phyloP scores from a whole-genome alignment of 1,140 invertebrate genomes.

The Caenorhabditis elegans region WBcel235 BX284604.4:15471001-15471500 shows the following conservation, averaged over 20 bases:
- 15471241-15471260: neutral
- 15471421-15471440: neutral
- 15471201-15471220: neutral
- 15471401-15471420: neutral
- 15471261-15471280: neutral
- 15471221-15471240: neutral
- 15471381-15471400: neutral
- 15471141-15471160: neutral
- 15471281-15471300: neutral
- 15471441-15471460: neutral
- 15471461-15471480: neutral
- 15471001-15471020: neutral
- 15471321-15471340: neutral
- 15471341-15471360: conserved; percentile 2
- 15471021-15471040: neutral
- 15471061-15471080: neutral
- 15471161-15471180: neutral
- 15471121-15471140: neutral
- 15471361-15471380: conserved; percentile 12
- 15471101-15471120: neutral
- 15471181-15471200: neutral
- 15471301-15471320: neutral
- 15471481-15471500: neutral
- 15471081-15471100: neutral
- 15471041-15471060: neutral